Conservation (phyloP, 1,140 invertebrate genomes). For the Drosophila orena region DNA sequence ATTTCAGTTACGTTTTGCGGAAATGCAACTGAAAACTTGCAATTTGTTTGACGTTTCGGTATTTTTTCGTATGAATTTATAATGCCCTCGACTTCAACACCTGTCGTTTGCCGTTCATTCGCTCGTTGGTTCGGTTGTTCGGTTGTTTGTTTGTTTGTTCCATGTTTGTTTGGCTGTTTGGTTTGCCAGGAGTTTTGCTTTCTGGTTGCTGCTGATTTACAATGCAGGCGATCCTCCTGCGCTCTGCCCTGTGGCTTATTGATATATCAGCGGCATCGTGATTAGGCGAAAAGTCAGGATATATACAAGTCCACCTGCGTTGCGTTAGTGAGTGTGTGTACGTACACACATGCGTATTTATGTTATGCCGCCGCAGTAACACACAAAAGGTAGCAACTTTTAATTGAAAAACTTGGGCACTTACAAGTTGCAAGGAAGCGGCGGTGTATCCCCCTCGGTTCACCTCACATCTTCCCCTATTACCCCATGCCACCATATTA, state of each 20-base stretch:
- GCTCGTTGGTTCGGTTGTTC: constrained; percentile 16
- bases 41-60: constrained; percentile 81
- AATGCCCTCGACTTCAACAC: constrained; percentile 77
- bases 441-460: constrained; percentile 6
- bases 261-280: constrained; percentile 66
- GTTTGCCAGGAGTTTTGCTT: constrained; percentile 24
- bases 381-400: constrained; percentile 83
- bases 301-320: constrained; percentile 27
- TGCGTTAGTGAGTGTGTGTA: constrained; percentile 7
- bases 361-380: constrained; percentile 74
- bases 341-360: constrained; percentile 75
- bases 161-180: constrained; percentile 28
- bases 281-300: constrained; percentile 56
- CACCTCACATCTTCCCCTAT: no score
- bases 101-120: constrained; percentile 53
- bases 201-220: constrained; percentile 53
- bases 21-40: constrained; percentile 83
- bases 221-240: constrained; percentile 40
- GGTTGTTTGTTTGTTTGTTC: constrained; percentile 31
- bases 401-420: constrained; percentile 83
- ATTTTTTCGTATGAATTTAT: constrained; percentile 80
- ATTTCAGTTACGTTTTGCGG: constrained; percentile 81
- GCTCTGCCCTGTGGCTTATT: constrained; percentile 62
- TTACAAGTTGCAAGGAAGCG: constrained; percentile 72
- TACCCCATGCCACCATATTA: constrained; percentile 44